Evolutionary conservation across 1,140 invertebrate species (phyloP).

Genomic region (Theocolax elegans): DNA sequence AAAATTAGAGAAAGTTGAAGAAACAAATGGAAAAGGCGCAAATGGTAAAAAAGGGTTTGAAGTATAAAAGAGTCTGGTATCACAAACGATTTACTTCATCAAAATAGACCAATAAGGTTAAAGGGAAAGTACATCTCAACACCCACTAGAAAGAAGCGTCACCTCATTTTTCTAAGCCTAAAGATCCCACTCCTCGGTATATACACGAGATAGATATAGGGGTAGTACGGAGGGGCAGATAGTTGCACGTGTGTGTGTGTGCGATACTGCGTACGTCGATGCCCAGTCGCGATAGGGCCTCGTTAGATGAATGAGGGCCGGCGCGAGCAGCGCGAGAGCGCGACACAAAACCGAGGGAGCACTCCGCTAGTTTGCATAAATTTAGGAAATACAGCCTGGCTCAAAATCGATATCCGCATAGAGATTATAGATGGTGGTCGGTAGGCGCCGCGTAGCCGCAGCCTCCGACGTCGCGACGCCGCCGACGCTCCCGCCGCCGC

Average conservation of each 20-base stretch:
- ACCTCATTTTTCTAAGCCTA: too few relatives aligned
- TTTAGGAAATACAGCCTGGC: constrained; percentile 67
- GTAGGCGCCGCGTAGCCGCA: constrained; percentile 69
- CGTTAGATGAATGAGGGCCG: constrained; percentile 64
- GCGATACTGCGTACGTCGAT: constrained; percentile 13
- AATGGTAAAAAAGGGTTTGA: too few relatives aligned
- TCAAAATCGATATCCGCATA: constrained; percentile 69
- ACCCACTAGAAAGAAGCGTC: too few relatives aligned
- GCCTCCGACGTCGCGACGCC: constrained; percentile 68
- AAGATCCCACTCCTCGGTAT: too few relatives aligned
- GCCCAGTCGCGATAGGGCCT: constrained; percentile 50
- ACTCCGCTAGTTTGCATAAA: constrained; percentile 66
- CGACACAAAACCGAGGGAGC: neutral
- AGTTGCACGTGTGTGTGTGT: neutral
- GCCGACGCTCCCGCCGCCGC: constrained; percentile 55
- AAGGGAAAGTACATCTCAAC: too few relatives aligned
- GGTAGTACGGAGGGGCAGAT: neutral
- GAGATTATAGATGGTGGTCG: constrained; percentile 70
- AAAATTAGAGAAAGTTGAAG: too few relatives aligned
- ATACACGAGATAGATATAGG: too few relatives aligned
- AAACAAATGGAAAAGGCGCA: too few relatives aligned
- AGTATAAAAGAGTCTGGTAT: too few relatives aligned
- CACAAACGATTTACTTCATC: too few relatives aligned
- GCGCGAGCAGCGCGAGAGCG: constrained; percentile 21
- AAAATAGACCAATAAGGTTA: too few relatives aligned